Evolutionary conservation across 2,888 invertebrate genomes (phyloP).

Genomic region (Cyclophora punctaria): DNA sequence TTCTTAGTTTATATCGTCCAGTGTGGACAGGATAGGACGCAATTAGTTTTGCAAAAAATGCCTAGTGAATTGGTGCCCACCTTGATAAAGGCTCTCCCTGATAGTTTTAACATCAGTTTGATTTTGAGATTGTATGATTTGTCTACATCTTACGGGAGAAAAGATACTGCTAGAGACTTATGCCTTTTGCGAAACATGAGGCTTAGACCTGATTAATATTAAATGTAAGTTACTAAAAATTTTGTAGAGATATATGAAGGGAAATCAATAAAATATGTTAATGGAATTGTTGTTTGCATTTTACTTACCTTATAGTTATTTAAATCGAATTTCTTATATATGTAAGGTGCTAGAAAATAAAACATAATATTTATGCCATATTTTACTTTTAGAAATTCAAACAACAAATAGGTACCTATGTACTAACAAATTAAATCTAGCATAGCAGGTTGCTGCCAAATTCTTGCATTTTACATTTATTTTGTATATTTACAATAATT

Average conservation of each 20-base stretch:
- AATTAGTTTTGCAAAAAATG: conserved; percentile 82
- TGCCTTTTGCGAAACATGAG: conserved; percentile 89
- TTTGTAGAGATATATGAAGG: conserved; percentile 10
- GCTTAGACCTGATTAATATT: conserved; percentile 69
- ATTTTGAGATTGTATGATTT: conserved; percentile 87
- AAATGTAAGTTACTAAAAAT: background rate
- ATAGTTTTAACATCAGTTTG: conserved; percentile 82
- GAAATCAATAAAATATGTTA: too few relatives aligned
- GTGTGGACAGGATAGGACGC: conserved; percentile 82
- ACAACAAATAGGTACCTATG: too few relatives aligned
- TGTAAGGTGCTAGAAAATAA: too few relatives aligned
- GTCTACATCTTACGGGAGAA: conserved; percentile 82
- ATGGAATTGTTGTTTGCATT: too few relatives aligned
- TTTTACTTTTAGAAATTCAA: too few relatives aligned
- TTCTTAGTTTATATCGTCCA: conserved; percentile 84
- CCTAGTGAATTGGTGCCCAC: conserved; percentile 85
- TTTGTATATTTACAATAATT: too few relatives aligned
- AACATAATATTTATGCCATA: too few relatives aligned
- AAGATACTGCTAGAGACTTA: conserved; percentile 89
- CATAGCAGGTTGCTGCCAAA: too few relatives aligned
- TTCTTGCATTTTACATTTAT: too few relatives aligned
- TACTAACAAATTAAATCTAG: too few relatives aligned
- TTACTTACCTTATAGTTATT: too few relatives aligned
- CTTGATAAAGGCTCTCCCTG: conserved; percentile 86
- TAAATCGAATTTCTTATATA: too few relatives aligned